Evolutionary conservation across 2,888 invertebrate genomes (phyloP).

Genomic region (Cosmia trapezina): DNA sequence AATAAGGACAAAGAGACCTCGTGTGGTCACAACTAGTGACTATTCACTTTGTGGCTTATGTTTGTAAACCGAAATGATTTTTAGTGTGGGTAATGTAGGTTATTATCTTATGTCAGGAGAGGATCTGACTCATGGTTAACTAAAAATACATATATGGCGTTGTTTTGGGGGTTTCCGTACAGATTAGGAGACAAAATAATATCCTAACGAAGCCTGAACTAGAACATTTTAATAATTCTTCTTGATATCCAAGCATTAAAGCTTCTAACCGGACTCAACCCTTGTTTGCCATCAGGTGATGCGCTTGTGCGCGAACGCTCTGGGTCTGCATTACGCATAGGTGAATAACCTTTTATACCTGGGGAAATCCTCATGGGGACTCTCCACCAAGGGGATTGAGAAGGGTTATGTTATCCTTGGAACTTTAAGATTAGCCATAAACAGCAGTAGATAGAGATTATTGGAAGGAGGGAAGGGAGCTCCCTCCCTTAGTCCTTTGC

Average conservation of each 20-base stretch:
- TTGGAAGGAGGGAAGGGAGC: too few relatives aligned
- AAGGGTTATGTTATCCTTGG: slow-evolving; percentile 18
- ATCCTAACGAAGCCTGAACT: neutral
- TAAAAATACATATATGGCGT: neutral
- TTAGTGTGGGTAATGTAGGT: slow-evolving; percentile 1
- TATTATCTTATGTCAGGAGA: neutral
- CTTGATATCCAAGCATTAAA: neutral
- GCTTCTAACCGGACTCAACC: neutral
- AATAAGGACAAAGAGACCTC: slow-evolving; percentile 46
- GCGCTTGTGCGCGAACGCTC: neutral
- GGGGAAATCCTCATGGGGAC: slow-evolving; percentile 3
- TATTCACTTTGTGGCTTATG: slow-evolving; percentile 30
- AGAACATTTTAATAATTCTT: neutral
- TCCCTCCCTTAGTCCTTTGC: too few relatives aligned
- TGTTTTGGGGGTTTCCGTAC: neutral
- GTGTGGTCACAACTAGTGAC: slow-evolving; percentile 24
- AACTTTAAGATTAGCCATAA: neutral
- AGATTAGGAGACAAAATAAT: neutral
- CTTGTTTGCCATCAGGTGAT: slow-evolving; percentile 2
- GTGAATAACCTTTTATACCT: slow-evolving; percentile 33
- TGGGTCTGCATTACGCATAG: slow-evolving; percentile 31
- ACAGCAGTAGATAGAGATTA: neutral
- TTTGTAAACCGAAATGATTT: slow-evolving; percentile 33
- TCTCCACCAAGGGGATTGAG: neutral
- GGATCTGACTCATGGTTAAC: neutral